Base-by-base conservation (phyloP, 2,888 invertebrate genomes). In the Poecilobothrus nobilitatus region DNA sequence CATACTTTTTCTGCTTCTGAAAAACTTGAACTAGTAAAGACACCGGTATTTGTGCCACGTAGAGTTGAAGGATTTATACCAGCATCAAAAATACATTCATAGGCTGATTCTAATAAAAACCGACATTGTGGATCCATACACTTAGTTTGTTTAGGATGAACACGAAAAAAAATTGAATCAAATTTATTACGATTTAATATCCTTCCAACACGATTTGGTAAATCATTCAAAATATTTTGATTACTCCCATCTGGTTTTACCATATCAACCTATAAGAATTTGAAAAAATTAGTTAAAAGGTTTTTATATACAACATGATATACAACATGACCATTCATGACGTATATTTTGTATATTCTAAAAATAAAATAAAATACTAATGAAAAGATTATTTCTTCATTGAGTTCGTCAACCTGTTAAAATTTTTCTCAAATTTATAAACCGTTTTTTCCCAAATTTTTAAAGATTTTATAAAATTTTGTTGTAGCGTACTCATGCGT, bases 51-150 rank as follows among this genome's bases (percentile, higher is more conserved):
- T 1, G 84, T 82, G 1, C 89, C 90, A 61, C 86, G 82, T 12
- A 90, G 75, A 5, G 82, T 79, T 44, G 82, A 79, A 18, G 91
- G 90, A 79, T 89, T 88, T 20, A 86, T 68, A 81, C 86, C 86
- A 73, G 90, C 87, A 83, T 91, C 91, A 70, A 90, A 83, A 61
- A 90, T 84, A 70, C 88, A 88, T 79, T 91, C 91, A 76, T 88
- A 89, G 0, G 89, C 86, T 73, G 88, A 87, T 79, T 90, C 92
- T 71, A 92, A 80, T 67, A 92, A 80, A 70, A 91, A 84, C 72
- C 91, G 84, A 76, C 90, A 87, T 84, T 89, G 89, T 0, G 90
- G 90, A 75, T 91, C 89, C 85, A 90, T 87, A 68, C 85, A 85
- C 74, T 88, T 85, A 0, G 88, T 88, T 76, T 90, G 89, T 72